These are phyloP conservation scores for Cryptoprocta ferox DNA, from an alignment of 2,797 vertebrate species.

Conservation along the genomic window DNA sequence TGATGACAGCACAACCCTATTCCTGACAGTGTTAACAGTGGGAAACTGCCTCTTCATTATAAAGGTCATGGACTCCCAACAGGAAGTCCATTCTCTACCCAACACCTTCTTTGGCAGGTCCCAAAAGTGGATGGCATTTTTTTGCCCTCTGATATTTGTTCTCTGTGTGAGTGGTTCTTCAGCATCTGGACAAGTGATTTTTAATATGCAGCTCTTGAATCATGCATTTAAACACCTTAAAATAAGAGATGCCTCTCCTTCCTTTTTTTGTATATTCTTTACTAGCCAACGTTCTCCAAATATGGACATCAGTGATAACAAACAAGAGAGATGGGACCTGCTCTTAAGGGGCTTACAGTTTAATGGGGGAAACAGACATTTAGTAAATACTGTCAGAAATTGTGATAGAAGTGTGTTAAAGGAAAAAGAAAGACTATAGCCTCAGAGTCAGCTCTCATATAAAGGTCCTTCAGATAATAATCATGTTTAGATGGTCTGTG, in stretches of 20 bases:
- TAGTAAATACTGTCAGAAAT: not conserved
- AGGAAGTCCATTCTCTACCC: not conserved
- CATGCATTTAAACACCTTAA: constrained; percentile 4
- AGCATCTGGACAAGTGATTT: constrained; percentile 8
- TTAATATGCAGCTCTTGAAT: constrained; percentile 35
- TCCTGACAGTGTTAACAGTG: not conserved
- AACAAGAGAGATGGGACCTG: not conserved
- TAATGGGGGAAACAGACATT: not conserved
- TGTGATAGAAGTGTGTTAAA: not conserved
- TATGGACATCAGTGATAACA: not conserved
- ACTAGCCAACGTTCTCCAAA: not conserved
- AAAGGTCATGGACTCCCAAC: not conserved
- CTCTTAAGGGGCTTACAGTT: not conserved
- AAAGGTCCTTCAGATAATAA: not conserved
- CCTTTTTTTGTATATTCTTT: not conserved
- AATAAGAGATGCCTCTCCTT: not conserved
- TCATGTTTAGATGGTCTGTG: constrained; percentile 11
- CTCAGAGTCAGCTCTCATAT: not conserved
- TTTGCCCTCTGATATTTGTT: not conserved
- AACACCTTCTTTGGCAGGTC: not conserved
- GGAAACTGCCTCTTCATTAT: not conserved
- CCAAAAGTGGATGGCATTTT: not conserved
- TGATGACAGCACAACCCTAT: not conserved
- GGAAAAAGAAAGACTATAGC: not conserved
- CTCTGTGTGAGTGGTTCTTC: not conserved